Percentiles rank a stretch among this genome's conserved stretches.
phyloP scores from a whole-genome alignment of 2,888 invertebrate genomes.

The Chorisops tibialis region DNA sequence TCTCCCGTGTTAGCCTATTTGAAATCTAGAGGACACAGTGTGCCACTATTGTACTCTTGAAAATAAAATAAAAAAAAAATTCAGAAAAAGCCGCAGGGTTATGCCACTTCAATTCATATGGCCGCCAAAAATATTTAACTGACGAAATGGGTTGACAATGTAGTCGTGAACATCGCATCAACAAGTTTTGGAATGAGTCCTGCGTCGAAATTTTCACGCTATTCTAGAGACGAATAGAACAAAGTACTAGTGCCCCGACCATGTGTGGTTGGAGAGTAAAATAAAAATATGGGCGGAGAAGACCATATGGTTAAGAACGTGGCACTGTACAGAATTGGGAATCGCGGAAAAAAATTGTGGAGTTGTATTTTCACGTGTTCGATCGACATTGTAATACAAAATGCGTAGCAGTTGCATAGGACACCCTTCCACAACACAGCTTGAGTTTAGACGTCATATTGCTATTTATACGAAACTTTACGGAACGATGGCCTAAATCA shows the following conservation, averaged over 20 bases:
- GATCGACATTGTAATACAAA: no score
- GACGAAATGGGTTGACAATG: conserved; percentile 40
- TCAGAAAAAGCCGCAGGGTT: conserved; percentile 29
- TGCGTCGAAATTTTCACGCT: conserved; percentile 15
- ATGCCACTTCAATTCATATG: conserved; percentile 17
- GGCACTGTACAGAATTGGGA: conserved; percentile 35
- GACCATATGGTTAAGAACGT: conserved; percentile 37
- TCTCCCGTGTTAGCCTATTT: conserved; percentile 33
- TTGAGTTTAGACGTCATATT: no score
- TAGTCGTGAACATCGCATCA: conserved; percentile 37
- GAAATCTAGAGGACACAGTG: conserved; percentile 16
- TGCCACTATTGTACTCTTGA: conserved; percentile 9
- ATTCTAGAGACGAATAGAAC: conserved; percentile 16
- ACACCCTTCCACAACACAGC: no score
- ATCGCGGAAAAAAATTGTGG: conserved; percentile 37
- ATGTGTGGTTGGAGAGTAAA: conserved; percentile 22
- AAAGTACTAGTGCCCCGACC: conserved; percentile 28
- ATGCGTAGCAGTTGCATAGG: no score
- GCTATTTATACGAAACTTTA: no score
- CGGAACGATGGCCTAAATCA: no score
- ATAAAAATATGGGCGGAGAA: no score
- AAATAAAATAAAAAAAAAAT: conserved; percentile 20
- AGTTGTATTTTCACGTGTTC: no score
- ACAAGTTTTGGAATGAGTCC: conserved; percentile 27
- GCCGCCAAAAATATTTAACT: conserved; percentile 33